A percentile compares a stretch with the other conserved stretches of the same genome.
phyloP scores from a whole-genome alignment of 1,140 invertebrate genomes.

The Megalopta genalis region DNA sequence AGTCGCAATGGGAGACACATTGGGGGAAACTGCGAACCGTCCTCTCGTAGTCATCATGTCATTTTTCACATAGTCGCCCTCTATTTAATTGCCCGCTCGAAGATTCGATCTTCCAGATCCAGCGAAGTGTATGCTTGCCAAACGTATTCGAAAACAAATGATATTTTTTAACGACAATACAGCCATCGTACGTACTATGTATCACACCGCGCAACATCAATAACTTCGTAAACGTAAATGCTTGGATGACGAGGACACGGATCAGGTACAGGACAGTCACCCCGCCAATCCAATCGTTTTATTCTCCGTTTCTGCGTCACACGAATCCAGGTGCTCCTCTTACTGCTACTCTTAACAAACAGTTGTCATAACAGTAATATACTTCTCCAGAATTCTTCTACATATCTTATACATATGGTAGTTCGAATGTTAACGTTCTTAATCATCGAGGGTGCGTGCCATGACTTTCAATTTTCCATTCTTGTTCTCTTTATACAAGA shows the following conservation, averaged over 20 bases:
- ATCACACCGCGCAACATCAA: no score
- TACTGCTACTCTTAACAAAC: no score
- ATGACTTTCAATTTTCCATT: background rate
- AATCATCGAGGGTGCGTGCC: background rate
- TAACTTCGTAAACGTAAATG: conserved; percentile 12
- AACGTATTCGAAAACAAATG: conserved; percentile 61
- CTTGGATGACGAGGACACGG: conserved; percentile 30
- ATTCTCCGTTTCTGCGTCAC: background rate
- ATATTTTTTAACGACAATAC: conserved; percentile 75
- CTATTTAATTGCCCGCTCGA: conserved; percentile 47
- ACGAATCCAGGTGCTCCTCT: background rate
- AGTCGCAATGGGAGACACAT: conserved; percentile 65
- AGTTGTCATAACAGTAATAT: no score
- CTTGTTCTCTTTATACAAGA: background rate
- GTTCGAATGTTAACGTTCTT: background rate
- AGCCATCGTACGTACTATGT: conserved; percentile 43
- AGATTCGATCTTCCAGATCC: conserved; percentile 60
- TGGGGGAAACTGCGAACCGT: conserved; percentile 69
- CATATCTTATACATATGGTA: background rate
- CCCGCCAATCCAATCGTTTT: background rate
- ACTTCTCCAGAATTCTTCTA: no score
- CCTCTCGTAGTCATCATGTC: conserved; percentile 68
- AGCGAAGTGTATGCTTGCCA: conserved; percentile 67
- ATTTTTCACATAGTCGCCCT: conserved; percentile 31
- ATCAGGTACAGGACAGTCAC: background rate